Evolutionary conservation across 2,888 invertebrate species (phyloP).

Genomic region (Noctua janthe): DNA sequence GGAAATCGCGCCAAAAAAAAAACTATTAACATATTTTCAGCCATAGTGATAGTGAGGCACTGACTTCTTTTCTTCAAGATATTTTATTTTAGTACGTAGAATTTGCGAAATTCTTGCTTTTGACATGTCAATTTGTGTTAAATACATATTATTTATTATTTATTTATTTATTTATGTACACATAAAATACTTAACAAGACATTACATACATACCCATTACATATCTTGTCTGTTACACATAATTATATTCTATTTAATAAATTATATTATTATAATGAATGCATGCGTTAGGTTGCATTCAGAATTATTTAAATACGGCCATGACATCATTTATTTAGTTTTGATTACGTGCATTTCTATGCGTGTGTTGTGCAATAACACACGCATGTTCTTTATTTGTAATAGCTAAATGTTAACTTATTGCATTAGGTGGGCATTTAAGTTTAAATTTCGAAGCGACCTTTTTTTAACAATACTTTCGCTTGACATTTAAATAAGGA

Average conservation of each 20-base stretch:
- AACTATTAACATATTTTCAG: not conserved
- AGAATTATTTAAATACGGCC: constrained; percentile 25
- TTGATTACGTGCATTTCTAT: constrained; percentile 10
- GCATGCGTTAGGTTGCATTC: constrained; percentile 9
- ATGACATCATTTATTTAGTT: constrained; percentile 34
- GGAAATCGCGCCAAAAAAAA: not conserved
- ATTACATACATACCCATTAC: too few species aligned
- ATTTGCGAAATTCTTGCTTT: not conserved
- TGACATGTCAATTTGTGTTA: not conserved
- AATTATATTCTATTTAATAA: constrained; percentile 11
- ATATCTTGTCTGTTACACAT: not conserved
- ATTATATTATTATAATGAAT: not conserved
- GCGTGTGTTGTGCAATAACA: not conserved
- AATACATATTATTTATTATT: not conserved
- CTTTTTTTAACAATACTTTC: not conserved
- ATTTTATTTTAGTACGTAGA: not conserved
- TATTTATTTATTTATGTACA: too few species aligned
- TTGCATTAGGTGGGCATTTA: not conserved
- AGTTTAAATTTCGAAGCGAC: too few species aligned
- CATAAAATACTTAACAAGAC: too few species aligned
- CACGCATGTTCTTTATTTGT: not conserved
- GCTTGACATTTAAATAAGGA: not conserved
- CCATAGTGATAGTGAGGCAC: not conserved
- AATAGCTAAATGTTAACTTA: not conserved
- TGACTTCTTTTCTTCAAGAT: not conserved